phyloP scores from a whole-genome alignment of 2,797 vertebrate genomes.

The Myotis planiceps region DNA sequence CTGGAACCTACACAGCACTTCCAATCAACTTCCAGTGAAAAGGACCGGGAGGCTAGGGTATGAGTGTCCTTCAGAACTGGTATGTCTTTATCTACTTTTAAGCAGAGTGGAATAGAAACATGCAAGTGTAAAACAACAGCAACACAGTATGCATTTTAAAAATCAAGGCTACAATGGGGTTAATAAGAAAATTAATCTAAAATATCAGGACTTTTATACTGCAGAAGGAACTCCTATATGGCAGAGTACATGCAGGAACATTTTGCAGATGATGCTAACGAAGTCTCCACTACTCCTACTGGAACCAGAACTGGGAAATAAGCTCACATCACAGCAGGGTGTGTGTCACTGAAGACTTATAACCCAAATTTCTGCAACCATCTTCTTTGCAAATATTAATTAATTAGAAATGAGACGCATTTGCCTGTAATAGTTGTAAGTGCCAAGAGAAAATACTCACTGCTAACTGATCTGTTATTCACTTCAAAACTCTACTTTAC shows the following conservation, averaged over 20 bases:
- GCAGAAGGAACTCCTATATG: neutral
- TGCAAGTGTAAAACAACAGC: neutral
- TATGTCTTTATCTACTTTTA: neutral
- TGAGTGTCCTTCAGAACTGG: neutral
- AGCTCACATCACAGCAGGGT: neutral
- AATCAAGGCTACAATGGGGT: neutral
- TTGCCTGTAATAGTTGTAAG: neutral
- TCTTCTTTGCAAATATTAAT: neutral
- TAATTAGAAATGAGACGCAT: slow-evolving; percentile 35
- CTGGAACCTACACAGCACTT: neutral
- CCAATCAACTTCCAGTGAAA: neutral
- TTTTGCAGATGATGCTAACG: neutral
- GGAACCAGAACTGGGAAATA: neutral
- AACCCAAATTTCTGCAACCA: neutral
- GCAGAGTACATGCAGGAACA: neutral
- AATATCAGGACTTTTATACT: neutral
- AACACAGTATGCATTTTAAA: neutral
- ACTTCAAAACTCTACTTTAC: neutral
- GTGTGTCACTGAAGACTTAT: neutral
- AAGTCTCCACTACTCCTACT: neutral
- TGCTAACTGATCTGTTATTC: neutral
- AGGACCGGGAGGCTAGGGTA: neutral
- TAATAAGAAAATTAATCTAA: neutral
- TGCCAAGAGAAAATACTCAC: neutral
- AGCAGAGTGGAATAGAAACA: neutral